Evolutionary conservation across 2,888 invertebrate species (phyloP), one percentile per base, ranked within the genome.

Genomic region (Tenthredo livida): DNA sequence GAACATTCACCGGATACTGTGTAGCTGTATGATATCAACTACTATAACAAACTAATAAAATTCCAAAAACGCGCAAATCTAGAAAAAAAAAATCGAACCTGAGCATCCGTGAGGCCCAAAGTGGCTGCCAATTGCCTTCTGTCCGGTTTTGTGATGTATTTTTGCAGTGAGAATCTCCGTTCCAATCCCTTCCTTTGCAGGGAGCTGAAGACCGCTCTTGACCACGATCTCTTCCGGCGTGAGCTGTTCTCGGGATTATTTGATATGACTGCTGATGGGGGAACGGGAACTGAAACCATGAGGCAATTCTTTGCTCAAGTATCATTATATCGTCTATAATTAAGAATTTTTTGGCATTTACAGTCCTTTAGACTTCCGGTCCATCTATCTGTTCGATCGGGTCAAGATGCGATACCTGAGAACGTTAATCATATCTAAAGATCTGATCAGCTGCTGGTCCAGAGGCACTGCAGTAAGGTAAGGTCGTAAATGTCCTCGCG

Each of bases 91-190:
- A 43, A 37, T 43, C 72, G 3, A 43, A 97, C 98, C 96, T 98
- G 98, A 6, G 98, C 98, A 94, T 98, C 98, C 0, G 98, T 98
- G 10, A 98, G 95, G 84, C 98, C 98, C 47, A 99, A 94, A 15
- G 98, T 97, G 5, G 98, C 98, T 0, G 98, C 98, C 86, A 99
- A 94, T 93, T 98, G 98, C 89, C 98, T 94, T 91, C 98, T 94
- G 91, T 99, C 98, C 0, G 98, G 98, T 92, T 98, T 99, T 0
- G 98, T 98, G 87, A 99, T 98, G 92, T 99, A 99, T 93, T 98
- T 98, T 93, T 98, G 98, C 88, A 98, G 96, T 91, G 98, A 97
- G 93, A 99, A 99, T 89, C 98, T 94, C 88, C 98, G 95, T 94
- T 99, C 98, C 84, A 99, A 94, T 0, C 98, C 98, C 92, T 98